Conservation (phyloP, 2,113 vertebrate species). For the Elephantulus edwardii region DNA sequence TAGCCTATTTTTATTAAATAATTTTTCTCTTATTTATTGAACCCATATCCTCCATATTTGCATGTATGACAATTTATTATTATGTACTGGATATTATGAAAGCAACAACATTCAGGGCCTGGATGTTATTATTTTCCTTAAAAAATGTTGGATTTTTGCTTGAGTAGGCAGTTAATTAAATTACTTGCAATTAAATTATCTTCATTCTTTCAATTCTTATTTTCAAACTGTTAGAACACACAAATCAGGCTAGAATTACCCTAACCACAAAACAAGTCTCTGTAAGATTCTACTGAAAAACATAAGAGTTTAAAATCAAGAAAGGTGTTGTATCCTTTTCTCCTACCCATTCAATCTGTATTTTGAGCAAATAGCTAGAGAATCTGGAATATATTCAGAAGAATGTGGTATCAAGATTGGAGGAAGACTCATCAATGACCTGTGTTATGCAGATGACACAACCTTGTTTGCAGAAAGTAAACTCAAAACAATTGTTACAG, state of each 20-base stretch:
- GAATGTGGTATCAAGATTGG: too few species aligned
- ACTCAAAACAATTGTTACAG: too few species aligned
- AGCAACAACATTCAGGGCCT: neutral
- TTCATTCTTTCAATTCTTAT: conserved; percentile 11
- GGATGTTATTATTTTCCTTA: conserved; percentile 11
- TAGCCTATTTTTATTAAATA: neutral
- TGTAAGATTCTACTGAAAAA: neutral
- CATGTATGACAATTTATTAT: neutral
- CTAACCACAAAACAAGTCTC: neutral
- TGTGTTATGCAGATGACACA: too few species aligned
- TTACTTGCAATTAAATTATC: conserved; percentile 19
- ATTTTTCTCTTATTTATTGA: neutral
- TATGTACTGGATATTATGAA: neutral
- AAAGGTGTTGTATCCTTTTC: too few species aligned
- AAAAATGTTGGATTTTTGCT: conserved; percentile 8
- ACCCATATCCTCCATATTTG: neutral
- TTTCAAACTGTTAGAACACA: neutral
- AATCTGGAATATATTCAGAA: too few species aligned
- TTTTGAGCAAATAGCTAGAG: too few species aligned
- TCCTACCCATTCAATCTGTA: too few species aligned
- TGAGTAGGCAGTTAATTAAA: neutral
- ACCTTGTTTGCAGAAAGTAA: too few species aligned
- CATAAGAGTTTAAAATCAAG: too few species aligned
- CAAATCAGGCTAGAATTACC: neutral
- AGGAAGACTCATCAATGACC: too few species aligned